Evolutionary conservation across 2,888 invertebrate genomes (phyloP).

Genomic region (Limnephilus rhombicus): DNA sequence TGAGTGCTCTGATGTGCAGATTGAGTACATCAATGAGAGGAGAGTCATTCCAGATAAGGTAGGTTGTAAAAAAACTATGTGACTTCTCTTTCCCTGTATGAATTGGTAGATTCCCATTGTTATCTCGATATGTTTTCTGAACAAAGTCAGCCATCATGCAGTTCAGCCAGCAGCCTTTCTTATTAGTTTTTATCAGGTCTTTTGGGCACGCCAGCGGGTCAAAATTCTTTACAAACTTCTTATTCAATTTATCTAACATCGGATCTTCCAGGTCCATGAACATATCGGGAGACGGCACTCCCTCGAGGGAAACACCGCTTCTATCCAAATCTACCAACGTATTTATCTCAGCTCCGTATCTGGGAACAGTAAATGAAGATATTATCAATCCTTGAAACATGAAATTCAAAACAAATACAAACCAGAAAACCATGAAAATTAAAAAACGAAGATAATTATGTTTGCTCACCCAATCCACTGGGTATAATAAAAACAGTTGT

Average conservation of each 20-base stretch:
- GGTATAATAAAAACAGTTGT: constrained; percentile 55
- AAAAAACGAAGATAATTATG: constrained; percentile 71
- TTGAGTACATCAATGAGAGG: constrained; percentile 71
- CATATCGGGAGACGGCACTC: constrained; percentile 73
- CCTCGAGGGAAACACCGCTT: constrained; percentile 73
- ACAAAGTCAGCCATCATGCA: constrained; percentile 73
- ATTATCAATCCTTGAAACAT: constrained; percentile 74
- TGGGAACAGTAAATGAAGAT: constrained; percentile 73
- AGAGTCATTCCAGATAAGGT: constrained; percentile 72
- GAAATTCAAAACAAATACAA: constrained; percentile 74
- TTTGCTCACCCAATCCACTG: constrained; percentile 63
- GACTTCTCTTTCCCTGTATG: constrained; percentile 73
- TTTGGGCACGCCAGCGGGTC: constrained; percentile 71
- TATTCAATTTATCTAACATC: constrained; percentile 71
- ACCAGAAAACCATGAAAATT: constrained; percentile 72
- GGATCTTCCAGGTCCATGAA: constrained; percentile 73
- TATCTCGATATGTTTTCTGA: constrained; percentile 71
- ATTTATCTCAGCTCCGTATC: constrained; percentile 74
- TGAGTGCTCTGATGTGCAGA: constrained; percentile 70
- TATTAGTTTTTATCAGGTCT: constrained; percentile 70
- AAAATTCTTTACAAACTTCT: constrained; percentile 70
- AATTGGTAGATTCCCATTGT: constrained; percentile 73
- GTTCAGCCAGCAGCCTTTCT: constrained; percentile 73
- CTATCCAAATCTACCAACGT: constrained; percentile 74
- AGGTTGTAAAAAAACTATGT: constrained; percentile 73